Evolutionary conservation across 1,140 invertebrate species (phyloP).

Genomic region (Bombus soroeensis): DNA sequence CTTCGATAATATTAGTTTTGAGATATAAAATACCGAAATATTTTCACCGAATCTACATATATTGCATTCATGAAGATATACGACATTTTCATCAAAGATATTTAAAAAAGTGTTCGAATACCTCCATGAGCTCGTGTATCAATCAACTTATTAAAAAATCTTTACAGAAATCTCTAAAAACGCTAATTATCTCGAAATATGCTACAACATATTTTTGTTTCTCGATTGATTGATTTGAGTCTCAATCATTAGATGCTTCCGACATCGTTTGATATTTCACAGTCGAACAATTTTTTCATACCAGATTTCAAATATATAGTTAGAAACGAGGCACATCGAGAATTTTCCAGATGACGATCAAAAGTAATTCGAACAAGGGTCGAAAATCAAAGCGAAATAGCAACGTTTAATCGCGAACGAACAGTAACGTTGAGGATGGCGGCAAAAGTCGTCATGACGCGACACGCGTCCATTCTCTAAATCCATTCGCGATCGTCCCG

Average conservation of each 20-base stretch:
- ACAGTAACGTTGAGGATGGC: not conserved
- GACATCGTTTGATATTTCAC: not conserved
- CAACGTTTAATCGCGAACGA: not conserved
- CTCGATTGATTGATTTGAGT: not conserved
- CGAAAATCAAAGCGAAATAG: conserved; percentile 8
- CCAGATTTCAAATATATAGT: not conserved
- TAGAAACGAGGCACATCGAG: not conserved
- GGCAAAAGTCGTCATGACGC: conserved; percentile 4
- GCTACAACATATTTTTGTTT: not conserved
- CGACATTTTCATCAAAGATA: not conserved
- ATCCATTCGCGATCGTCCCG: conserved; percentile 38
- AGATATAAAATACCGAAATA: too few relatives aligned
- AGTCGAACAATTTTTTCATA: not conserved
- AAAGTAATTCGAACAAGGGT: conserved; percentile 22
- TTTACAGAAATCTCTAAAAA: not conserved
- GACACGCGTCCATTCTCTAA: conserved; percentile 19
- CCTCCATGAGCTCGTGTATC: not conserved
- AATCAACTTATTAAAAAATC: not conserved
- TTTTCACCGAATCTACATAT: too few relatives aligned
- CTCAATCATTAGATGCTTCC: not conserved
- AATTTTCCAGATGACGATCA: not conserved
- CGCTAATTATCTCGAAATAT: too few relatives aligned
- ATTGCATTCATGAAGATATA: too few relatives aligned
- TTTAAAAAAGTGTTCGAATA: not conserved
- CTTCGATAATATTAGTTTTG: too few relatives aligned